Percentiles rank a stretch among this genome's conserved stretches.
phyloP scores from a whole-genome alignment of 2,888 invertebrate genomes.

The Rotaria sp. region DNA sequence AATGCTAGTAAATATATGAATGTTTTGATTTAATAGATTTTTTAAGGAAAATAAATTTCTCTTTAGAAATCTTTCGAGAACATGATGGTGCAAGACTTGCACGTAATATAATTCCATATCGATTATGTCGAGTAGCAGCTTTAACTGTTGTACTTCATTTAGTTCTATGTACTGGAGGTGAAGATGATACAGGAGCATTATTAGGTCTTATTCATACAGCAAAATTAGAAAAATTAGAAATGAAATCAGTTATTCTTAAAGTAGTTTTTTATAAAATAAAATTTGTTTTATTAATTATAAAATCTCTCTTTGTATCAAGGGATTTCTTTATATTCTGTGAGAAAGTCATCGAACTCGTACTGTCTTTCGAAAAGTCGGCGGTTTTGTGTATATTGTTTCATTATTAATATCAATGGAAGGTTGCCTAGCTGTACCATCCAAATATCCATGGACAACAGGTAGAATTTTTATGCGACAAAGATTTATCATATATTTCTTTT shows the following conservation, averaged over 20 bases:
- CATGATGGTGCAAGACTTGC: constrained; percentile 86
- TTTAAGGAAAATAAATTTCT: too few species aligned
- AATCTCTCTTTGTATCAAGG: too few species aligned
- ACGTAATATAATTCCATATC: constrained; percentile 65
- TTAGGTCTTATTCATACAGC: constrained; percentile 74
- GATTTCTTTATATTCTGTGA: constrained; percentile 75
- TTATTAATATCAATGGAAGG: constrained; percentile 85
- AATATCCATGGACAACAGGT: constrained; percentile 58
- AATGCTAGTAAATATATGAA: constrained; percentile 69
- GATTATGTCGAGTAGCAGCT: constrained; percentile 69
- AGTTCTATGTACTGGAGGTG: constrained; percentile 72
- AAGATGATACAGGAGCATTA: constrained; percentile 88
- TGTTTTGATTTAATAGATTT: too few species aligned
- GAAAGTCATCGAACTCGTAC: constrained; percentile 93
- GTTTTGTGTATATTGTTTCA: constrained; percentile 92
- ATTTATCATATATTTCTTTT: too few species aligned
- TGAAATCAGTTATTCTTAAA: constrained; percentile 38
- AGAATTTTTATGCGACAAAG: constrained; percentile 32
- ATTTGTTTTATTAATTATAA: too few species aligned
- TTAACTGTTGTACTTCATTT: constrained; percentile 61
- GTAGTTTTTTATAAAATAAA: too few species aligned
- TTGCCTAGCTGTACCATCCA: constrained; percentile 55
- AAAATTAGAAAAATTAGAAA: constrained; percentile 60
- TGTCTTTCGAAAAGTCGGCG: constrained; percentile 91
- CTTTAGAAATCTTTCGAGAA: constrained; percentile 78